phyloP scores from a whole-genome alignment of 2,113 vertebrate genomes.

The Archocentrus centrarchus region DNA sequence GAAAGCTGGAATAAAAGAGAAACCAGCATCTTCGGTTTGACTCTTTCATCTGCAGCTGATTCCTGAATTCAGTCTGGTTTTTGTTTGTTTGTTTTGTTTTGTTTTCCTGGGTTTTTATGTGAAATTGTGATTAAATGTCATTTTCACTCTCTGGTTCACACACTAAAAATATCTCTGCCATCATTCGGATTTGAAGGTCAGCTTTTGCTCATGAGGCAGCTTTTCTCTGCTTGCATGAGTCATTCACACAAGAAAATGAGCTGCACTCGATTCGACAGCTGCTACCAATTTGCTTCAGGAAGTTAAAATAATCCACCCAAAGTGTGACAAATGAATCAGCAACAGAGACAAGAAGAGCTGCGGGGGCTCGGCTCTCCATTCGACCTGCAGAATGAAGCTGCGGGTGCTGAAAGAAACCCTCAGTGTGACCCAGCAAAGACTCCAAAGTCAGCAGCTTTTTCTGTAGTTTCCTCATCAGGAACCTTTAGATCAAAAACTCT shows the following conservation, averaged over 20 bases:
- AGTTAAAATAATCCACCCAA: background rate
- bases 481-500: background rate
- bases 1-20: no score
- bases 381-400: background rate
- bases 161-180: background rate
- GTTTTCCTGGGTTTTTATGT: background rate
- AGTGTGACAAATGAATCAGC: background rate
- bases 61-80: background rate
- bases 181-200: background rate
- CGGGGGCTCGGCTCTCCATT: background rate
- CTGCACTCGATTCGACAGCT: background rate
- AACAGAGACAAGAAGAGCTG: background rate
- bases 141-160: background rate
- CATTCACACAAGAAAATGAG: background rate
- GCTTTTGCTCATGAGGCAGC: background rate
- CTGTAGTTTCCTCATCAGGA: background rate
- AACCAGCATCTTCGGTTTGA: background rate
- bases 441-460: background rate
- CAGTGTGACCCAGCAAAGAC: background rate
- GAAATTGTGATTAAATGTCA: accelerated
- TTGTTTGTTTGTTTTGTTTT: no score
- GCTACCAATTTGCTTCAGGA: background rate
- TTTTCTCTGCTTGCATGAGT: background rate
- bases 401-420: background rate
- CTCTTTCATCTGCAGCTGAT: background rate